A percentile compares a stretch with the other conserved stretches of the same genome.
phyloP scores from a whole-genome alignment of 2,888 invertebrate species.

The Spilarctia lutea region DNA sequence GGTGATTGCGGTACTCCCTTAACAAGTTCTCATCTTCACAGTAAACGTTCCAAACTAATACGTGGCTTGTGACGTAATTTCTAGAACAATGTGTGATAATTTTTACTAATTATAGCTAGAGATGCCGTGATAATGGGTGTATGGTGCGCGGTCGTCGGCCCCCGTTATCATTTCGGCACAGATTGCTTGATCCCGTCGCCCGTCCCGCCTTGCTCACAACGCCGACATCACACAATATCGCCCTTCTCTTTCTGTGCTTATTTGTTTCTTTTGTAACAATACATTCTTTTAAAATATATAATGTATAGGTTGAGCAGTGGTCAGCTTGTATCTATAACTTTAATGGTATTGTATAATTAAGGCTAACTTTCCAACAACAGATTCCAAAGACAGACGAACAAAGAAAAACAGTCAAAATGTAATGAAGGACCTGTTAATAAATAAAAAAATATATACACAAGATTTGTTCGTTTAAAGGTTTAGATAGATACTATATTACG shows the following conservation, averaged over 20 bases:
- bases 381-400: too few species aligned
- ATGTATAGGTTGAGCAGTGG: not conserved
- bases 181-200: slow-evolving; percentile 77
- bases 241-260: slow-evolving; percentile 9
- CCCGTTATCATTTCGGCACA: slow-evolving; percentile 84
- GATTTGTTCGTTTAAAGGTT: too few species aligned
- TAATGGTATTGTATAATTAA: not conserved
- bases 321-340: not conserved
- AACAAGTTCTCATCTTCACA: not conserved
- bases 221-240: slow-evolving; percentile 12
- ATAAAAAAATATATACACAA: too few species aligned
- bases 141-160: slow-evolving; percentile 72
- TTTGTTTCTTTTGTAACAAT: not conserved
- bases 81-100: slow-evolving; percentile 37
- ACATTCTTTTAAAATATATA: not conserved
- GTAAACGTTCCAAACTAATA: not conserved
- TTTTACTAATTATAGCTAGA: slow-evolving; percentile 59
- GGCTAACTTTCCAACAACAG: too few species aligned
- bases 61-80: not conserved
- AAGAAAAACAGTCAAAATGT: too few species aligned
- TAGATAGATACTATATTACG: too few species aligned
- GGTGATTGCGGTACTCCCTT: not conserved
- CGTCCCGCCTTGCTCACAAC: slow-evolving; percentile 38
- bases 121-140: slow-evolving; percentile 47
- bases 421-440: too few species aligned